A percentile compares a stretch with the other conserved stretches of the same genome.
phyloP scores from a whole-genome alignment of 2,888 invertebrate species.

The Dromius quadrimaculatus region DNA sequence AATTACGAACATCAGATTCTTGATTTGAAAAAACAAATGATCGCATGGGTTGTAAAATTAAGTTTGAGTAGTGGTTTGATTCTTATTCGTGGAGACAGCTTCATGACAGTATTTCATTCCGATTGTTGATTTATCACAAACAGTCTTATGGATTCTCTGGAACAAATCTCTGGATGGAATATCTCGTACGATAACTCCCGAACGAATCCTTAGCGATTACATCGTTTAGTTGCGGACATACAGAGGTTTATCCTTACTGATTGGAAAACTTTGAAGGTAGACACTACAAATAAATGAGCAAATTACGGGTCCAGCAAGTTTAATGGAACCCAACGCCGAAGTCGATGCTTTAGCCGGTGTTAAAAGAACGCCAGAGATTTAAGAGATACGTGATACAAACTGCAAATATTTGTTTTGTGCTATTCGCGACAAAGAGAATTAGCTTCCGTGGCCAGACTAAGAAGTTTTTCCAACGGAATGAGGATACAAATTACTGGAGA shows the following conservation, averaged over 20 bases:
- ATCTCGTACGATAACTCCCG: no score
- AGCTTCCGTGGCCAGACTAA: background rate
- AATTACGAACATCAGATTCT: no score
- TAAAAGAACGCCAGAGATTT: slow-evolving; percentile 1
- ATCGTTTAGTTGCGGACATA: slow-evolving; percentile 37
- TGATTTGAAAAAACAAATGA: no score
- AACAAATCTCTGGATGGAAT: no score
- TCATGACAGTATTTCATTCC: no score
- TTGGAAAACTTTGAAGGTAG: slow-evolving; percentile 50
- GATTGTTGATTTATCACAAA: no score
- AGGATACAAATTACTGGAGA: background rate
- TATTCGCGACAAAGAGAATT: slow-evolving; percentile 2
- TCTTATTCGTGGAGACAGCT: no score
- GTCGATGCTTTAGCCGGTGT: slow-evolving; percentile 14
- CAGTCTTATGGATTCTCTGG: no score
- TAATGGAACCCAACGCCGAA: slow-evolving; percentile 39
- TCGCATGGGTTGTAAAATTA: no score
- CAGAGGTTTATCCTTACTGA: slow-evolving; percentile 39
- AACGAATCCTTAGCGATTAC: slow-evolving; percentile 19
- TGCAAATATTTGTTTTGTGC: slow-evolving; percentile 13
- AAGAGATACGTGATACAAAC: slow-evolving; percentile 23
- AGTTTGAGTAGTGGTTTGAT: no score
- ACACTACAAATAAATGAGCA: slow-evolving; percentile 51
- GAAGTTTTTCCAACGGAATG: background rate
- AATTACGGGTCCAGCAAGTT: slow-evolving; percentile 48